Evolutionary conservation across 2,113 vertebrate genomes (phyloP).

Genomic region (Acinonyx jubatus): DNA sequence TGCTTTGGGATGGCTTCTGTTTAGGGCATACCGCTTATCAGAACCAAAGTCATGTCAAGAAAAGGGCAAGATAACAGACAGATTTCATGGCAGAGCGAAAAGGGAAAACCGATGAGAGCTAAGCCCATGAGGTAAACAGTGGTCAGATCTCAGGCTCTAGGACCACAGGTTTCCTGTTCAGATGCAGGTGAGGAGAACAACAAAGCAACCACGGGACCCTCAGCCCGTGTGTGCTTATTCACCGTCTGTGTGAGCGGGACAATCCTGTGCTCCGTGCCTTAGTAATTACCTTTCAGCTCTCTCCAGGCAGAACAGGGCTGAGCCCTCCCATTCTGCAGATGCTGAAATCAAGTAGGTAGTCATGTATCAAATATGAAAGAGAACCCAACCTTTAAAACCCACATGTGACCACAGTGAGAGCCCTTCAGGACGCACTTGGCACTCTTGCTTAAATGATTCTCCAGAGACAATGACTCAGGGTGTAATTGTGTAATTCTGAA

Average conservation of each 20-base stretch:
- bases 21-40: not conserved
- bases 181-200: not conserved
- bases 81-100: not conserved
- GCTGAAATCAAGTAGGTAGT: conserved; percentile 2
- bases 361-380: not conserved
- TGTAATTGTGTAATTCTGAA: conserved; percentile 7
- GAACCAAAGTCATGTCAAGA: not conserved
- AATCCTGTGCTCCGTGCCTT: not conserved
- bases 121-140: not conserved
- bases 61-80: not conserved
- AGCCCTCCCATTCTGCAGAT: not conserved
- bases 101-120: not conserved
- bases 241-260: not conserved
- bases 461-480: conserved; percentile 45
- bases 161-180: not conserved
- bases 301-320: not conserved
- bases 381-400: not conserved
- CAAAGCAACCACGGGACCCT: not conserved
- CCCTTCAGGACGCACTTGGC: not conserved
- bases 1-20: not conserved
- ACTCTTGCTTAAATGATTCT: not conserved
- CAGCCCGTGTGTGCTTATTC: not conserved
- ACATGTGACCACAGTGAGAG: not conserved
- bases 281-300: not conserved
- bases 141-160: not conserved